Conservation (phyloP, 2,888 invertebrate species). For the Sinohyriopsis cumingii region DNA sequence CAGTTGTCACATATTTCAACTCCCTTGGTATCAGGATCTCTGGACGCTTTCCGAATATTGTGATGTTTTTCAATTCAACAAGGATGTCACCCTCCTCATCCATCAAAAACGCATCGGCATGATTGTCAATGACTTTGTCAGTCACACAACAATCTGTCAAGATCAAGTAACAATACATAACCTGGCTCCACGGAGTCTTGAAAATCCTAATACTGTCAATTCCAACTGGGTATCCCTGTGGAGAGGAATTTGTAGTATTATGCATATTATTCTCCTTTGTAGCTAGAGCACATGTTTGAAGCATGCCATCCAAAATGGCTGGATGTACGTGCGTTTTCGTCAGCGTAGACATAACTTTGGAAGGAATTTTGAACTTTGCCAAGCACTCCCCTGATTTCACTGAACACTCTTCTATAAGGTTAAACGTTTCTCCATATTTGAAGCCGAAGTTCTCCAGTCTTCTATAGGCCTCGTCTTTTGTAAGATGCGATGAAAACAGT, state of each 20-base stretch:
- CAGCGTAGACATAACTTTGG: neutral
- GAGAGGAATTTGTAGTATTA: neutral
- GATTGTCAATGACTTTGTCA: neutral
- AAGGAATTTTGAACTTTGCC: too few relatives aligned
- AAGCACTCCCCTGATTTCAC: too few relatives aligned
- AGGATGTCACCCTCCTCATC: neutral
- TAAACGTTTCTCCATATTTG: too few relatives aligned
- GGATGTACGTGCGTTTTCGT: conserved; percentile 6
- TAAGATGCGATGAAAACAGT: too few relatives aligned
- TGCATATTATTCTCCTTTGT: neutral
- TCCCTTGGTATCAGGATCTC: too few relatives aligned
- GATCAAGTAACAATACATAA: neutral
- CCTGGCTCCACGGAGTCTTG: neutral
- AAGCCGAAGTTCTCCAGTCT: too few relatives aligned
- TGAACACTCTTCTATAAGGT: too few relatives aligned
- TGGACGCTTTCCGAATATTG: neutral
- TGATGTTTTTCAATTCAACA: neutral
- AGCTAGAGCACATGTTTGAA: conserved; percentile 3
- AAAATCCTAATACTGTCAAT: conserved; percentile 1
- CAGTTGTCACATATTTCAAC: neutral
- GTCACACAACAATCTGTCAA: neutral
- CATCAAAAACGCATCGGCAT: neutral
- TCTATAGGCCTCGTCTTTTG: too few relatives aligned
- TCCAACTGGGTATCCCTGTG: neutral
- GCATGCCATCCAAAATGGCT: conserved; percentile 9